Percentiles rank a stretch among this genome's conserved stretches.
Conservation (phyloP, 2,113 vertebrate species). For the Thalassarche chlororhynchos region DNA sequence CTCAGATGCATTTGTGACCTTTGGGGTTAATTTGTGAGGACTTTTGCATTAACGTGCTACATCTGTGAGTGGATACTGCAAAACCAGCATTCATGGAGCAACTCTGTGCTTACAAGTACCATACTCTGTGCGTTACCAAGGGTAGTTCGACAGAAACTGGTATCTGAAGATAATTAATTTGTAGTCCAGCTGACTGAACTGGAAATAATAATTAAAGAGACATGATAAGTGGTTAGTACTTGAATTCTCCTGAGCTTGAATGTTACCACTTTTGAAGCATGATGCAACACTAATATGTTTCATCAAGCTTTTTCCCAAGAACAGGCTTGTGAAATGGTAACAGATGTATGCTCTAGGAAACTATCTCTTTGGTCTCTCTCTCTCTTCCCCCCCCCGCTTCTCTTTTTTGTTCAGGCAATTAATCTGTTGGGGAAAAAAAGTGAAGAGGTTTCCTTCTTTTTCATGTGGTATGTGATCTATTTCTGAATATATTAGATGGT, state of each 20-base stretch:
- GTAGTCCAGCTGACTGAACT: slow-evolving; percentile 4
- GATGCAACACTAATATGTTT: slow-evolving; percentile 17
- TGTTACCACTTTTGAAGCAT: slow-evolving; percentile 26
- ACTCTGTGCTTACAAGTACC: neutral
- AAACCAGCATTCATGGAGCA: neutral
- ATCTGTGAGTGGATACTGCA: neutral
- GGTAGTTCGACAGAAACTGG: neutral
- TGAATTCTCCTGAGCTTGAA: slow-evolving; percentile 3
- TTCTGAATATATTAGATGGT: neutral
- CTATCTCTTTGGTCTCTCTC: neutral
- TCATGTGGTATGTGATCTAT: neutral
- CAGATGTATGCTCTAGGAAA: neutral
- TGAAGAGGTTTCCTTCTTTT: neutral
- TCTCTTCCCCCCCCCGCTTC: neutral
- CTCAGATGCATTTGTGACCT: slow-evolving; percentile 11
- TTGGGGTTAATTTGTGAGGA: slow-evolving; percentile 16
- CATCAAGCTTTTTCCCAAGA: neutral
- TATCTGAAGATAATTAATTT: slow-evolving; percentile 11
- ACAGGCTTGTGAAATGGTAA: neutral
- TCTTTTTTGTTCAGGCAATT: neutral
- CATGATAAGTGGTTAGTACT: neutral
- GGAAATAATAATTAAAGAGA: slow-evolving; percentile 45
- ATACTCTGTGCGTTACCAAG: neutral
- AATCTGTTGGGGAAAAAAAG: neutral
- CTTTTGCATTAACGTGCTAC: neutral